These are phyloP conservation scores for Dromiciops gliroides DNA, from an alignment of 2,113 vertebrate genomes.

Conservation along the genomic window DNA sequence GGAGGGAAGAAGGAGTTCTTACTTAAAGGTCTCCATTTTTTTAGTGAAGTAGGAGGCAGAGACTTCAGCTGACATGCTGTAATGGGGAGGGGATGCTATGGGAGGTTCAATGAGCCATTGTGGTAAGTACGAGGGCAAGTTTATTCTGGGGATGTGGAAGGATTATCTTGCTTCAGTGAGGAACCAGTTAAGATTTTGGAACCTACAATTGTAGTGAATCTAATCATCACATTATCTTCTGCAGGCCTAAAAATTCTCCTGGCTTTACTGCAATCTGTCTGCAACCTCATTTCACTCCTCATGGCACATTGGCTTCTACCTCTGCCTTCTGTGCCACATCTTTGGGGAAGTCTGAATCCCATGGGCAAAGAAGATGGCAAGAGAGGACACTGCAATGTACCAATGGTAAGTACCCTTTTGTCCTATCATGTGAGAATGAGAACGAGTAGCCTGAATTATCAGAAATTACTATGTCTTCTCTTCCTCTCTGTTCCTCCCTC, in stretches of 20 bases:
- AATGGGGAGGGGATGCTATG: not conserved
- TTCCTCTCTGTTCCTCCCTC: not conserved
- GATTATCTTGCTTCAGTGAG: not conserved
- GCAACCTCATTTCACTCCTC: not conserved
- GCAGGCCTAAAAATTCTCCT: not conserved
- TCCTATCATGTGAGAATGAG: not conserved
- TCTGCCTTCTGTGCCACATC: not conserved
- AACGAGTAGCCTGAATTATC: not conserved
- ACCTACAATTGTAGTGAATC: not conserved
- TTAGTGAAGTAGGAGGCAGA: not conserved
- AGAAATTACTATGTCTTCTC: not conserved
- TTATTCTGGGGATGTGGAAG: not conserved
- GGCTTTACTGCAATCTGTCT: not conserved
- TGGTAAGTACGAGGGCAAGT: not conserved
- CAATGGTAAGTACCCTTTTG: not conserved
- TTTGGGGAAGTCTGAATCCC: not conserved
- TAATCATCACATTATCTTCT: not conserved
- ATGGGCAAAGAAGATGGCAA: not conserved
- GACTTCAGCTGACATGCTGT: not conserved
- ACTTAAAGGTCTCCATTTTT: not conserved
- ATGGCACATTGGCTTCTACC: not conserved
- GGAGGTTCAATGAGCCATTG: not conserved
- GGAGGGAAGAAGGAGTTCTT: not conserved
- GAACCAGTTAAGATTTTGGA: not conserved
- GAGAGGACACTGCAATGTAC: not conserved